Evolutionary conservation across 2,888 invertebrate genomes (phyloP), one percentile per base, ranked within the genome.

Genomic region (Ectemnius cavifrons): DNA sequence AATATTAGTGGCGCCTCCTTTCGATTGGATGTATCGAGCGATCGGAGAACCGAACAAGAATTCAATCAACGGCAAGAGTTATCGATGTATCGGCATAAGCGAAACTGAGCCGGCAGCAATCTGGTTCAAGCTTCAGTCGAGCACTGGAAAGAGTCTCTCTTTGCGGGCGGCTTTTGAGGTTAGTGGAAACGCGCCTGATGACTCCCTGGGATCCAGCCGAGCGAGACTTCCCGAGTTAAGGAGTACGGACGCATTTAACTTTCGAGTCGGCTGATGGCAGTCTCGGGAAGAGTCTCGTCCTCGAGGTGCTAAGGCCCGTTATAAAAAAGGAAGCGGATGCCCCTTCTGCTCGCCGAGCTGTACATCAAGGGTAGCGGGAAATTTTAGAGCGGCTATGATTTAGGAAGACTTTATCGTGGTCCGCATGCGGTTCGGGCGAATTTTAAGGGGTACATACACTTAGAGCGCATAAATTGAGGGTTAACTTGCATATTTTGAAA

Each of bases 341-440:
- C 61, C 46, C 18, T 18, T 16, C 20, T 46, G 16, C 52, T 37
- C 37, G 37, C 8, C 8, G 37, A 8, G 8, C 37, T 37, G 37
- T 6, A 8, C 8, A 37, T 11, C 37, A 23, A 23, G 23, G 8
- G 37, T 1, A 0, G 3, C 37, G 4, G 70, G 49, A 62, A 62
- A 27, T 49, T 13, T 28, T 45, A 67, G 61, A 58, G 16, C 37
- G 13, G 18, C 8, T 46, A 49, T 67, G 67, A 77, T 79, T 79
- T 77, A 75, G 77, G 75, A 72, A 72, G 69, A 62, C 57, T 79
- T 74, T 79, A 77, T 79, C 77, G 65, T 37, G 3, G 37, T 37
- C 37, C 28, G 28, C 28, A 8, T 37, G 28, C 28, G 3, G 28
- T 37, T 3, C 8, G 8, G 5, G 37, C 8, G 37, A 37, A 23